Base-by-base conservation (phyloP, 2,888 invertebrate genomes). In the Lithodes maja region DNA sequence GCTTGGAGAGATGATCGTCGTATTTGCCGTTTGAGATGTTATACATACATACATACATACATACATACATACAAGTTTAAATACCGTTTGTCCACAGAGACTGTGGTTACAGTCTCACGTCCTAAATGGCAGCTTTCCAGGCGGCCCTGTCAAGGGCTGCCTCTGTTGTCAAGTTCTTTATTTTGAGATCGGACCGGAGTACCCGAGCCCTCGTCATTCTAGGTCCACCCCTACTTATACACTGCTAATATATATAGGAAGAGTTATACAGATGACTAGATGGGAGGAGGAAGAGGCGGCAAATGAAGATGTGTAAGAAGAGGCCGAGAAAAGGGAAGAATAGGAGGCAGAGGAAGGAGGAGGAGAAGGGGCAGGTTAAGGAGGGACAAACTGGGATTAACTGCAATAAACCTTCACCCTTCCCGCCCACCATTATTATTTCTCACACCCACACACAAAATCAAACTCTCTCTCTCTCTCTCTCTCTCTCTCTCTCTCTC, bases 341-440 rank as follows among this genome's bases (percentile, higher is more conserved):
- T 49, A 68, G 17, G 68, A 53, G 5, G 54, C 55, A 71, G 80
- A n/a, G 54, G 55, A 33, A 52, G 53, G 52, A 74, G n/a, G 69
- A 68, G 15, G n/a, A 52, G 49, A 15, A 54, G 52, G 85, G 12
- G 54, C 80, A 71, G 71, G 61, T n/a, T 75, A 3, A 78, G 81
- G 74, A 80, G 86, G 55, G 33, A 55, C 53, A n/a, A 12, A 15
- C 15, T 52, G 52, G 86, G 74, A 80, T 74, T 86, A 86, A 55
- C 68, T 50, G 55, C 55, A 86, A 86, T 80, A 50, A 33, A 74
- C 52, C 53, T 15, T 77, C n/a, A 55, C 9, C 71, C n/a, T 17
- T 71, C 2, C 17, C 2, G 12, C 71, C 17, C 71, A 53, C 15
- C n/a, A n/a, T 71, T 71, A 12, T 71, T 2, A 1, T 71, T 71